These are phyloP conservation scores for Syngnathus rostellatus DNA, from an alignment of 2,797 vertebrate genomes.

Conservation along the genomic window DNA sequence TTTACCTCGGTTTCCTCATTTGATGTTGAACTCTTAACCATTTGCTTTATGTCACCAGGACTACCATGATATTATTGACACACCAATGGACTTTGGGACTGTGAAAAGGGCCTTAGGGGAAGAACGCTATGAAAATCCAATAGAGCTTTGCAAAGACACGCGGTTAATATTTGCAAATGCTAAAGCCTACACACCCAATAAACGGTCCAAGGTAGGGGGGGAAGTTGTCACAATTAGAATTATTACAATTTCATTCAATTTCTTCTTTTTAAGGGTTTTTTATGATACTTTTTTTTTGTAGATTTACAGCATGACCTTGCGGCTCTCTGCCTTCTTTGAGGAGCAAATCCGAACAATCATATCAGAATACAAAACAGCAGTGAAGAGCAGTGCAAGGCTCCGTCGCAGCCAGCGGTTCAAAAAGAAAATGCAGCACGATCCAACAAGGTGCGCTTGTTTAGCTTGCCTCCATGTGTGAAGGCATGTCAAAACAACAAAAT, in stretches of 20 bases:
- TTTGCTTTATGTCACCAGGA: slow-evolving; percentile 66
- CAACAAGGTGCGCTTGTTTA: slow-evolving; percentile 64
- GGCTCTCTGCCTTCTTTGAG: slow-evolving; percentile 89
- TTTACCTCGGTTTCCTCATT: not conserved
- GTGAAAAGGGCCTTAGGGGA: slow-evolving; percentile 80
- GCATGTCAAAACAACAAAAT: not conserved
- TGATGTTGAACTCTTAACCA: not conserved
- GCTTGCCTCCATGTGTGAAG: not conserved
- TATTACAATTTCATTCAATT: not conserved
- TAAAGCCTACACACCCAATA: slow-evolving; percentile 95
- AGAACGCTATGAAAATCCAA: slow-evolving; percentile 85
- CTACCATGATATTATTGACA: slow-evolving; percentile 86
- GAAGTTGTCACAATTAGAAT: not conserved
- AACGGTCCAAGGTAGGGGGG: slow-evolving; percentile 85
- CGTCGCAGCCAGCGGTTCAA: slow-evolving; percentile 80
- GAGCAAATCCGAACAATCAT: slow-evolving; percentile 85
- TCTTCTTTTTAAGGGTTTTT: not conserved
- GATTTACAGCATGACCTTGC: slow-evolving; percentile 97
- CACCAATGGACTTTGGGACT: slow-evolving; percentile 92
- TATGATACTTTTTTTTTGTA: slow-evolving; percentile 32
- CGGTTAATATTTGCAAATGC: slow-evolving; percentile 93
- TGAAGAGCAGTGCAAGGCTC: slow-evolving; percentile 81
- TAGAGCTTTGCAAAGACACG: slow-evolving; percentile 91
- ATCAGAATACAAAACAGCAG: slow-evolving; percentile 85
- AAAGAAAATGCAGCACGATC: slow-evolving; percentile 70